Base-by-base conservation (phyloP, 2,113 vertebrate genomes). In the Carassius auratus region DNA sequence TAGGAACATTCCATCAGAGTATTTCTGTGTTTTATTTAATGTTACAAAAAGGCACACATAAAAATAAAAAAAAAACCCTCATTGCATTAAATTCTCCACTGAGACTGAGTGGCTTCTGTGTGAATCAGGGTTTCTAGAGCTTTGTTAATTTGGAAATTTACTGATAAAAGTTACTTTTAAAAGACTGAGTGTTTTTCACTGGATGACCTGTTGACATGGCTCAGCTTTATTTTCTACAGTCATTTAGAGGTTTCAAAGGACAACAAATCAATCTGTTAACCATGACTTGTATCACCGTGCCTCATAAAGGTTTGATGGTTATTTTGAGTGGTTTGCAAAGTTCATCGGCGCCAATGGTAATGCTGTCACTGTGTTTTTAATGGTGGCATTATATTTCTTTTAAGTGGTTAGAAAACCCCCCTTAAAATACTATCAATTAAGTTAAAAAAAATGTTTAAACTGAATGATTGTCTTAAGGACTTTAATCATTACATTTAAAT, bases 1-100 rank as follows among this genome's bases (percentile, higher is more conserved):
- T 50, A 57, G 79, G 90, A 89, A 81, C 69, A 75, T 85, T 42
- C 12, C 19, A 61, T 45, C 38, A 42, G 12, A 62, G 10, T 23
- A 21, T 23, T 45, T 36, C 2, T 42, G 36, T 30, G 14, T 81
- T 81, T 81, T 30, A 50, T 23, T 9, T 62, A 36, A 79, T 62
- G 33, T 21, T 23, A 62, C 62, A 15, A 62, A 77, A 42, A 62
- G 15, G 1, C 17, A n/a, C 33, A n/a, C 19, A 14, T 33, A 26
- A 55, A 9, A 5, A 21, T 8, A 52, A 26, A 33, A 5, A 52
- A 15, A 15, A 52, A 52, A 52, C 13, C 0, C 30, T 13, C 3
- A 21, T n/a, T 23, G 38, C 38, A 45, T 23, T 14, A 12, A 45
- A 10, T 73, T 13, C 57, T 3, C 57, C 19, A 4, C 12, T 38